A percentile compares a stretch with the other conserved stretches of the same genome.
phyloP scores from a whole-genome alignment of 2,113 vertebrate genomes.

The Emydura subglobosa region DNA sequence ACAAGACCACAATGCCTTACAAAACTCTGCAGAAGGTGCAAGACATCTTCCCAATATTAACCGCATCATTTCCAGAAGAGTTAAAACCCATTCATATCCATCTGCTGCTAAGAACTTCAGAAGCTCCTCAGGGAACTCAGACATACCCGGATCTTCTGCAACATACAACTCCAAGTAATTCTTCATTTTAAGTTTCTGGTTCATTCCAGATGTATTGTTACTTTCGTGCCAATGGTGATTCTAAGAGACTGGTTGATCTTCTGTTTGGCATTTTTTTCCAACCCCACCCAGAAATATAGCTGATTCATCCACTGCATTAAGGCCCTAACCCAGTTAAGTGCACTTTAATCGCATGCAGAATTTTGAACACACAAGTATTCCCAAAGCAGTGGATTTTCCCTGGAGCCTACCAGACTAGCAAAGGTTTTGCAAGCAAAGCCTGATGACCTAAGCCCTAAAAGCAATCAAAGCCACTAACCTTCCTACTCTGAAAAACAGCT shows the following conservation, averaged over 20 bases:
- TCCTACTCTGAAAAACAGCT: background rate
- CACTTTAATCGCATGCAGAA: background rate
- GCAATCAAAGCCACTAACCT: background rate
- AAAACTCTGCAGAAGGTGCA: no score
- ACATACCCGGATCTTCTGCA: fast-evolving
- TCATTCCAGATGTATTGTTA: background rate
- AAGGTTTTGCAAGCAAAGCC: background rate
- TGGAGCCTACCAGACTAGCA: background rate
- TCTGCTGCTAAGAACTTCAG: background rate
- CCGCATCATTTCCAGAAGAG: background rate
- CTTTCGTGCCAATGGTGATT: background rate
- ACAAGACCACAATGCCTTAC: no score
- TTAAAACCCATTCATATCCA: background rate
- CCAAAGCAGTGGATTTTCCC: background rate
- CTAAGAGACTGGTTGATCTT: background rate
- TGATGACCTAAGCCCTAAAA: background rate
- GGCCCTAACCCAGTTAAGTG: background rate
- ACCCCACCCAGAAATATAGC: background rate
- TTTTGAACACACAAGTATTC: background rate
- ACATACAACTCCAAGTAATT: background rate
- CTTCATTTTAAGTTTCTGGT: background rate
- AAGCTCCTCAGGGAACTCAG: background rate
- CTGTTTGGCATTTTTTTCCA: background rate
- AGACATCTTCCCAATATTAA: no score
- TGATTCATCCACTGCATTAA: background rate